phyloP scores from a whole-genome alignment of 2,113 vertebrate genomes.

The Hirundichthys speculiger region DNA sequence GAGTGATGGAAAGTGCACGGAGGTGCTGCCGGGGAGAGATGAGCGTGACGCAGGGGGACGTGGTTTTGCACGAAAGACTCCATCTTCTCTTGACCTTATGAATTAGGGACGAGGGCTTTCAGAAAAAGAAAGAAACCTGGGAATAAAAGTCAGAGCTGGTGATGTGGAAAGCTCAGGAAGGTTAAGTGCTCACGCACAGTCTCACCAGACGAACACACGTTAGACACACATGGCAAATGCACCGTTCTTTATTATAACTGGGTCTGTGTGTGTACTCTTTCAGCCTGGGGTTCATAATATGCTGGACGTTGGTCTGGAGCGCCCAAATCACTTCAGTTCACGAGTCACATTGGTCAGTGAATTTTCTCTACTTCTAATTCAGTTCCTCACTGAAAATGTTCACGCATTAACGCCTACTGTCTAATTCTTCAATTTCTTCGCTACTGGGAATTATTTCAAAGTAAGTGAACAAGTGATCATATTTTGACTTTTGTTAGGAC shows the following conservation, averaged over 20 bases:
- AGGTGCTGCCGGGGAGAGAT: not conserved
- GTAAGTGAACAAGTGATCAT: constrained; percentile 41
- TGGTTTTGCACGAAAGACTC: constrained; percentile 32
- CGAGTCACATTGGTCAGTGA: constrained; percentile 83
- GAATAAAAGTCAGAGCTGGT: constrained; percentile 62
- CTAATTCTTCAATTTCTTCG: constrained; percentile 12
- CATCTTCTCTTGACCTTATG: constrained; percentile 49
- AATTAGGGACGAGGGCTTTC: constrained; percentile 64
- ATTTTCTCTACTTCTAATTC: constrained; percentile 2
- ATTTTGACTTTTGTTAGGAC: not conserved
- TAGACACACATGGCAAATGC: constrained; percentile 10
- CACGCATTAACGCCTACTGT: not conserved
- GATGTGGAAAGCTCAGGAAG: constrained; percentile 59
- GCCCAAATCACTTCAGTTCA: constrained; percentile 71
- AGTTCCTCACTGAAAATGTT: not conserved
- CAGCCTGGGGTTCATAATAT: constrained; percentile 84
- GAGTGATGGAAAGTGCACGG: not conserved
- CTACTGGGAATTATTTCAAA: constrained; percentile 45
- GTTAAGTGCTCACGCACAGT: constrained; percentile 56
- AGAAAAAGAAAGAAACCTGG: constrained; percentile 65
- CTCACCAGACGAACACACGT: constrained; percentile 7
- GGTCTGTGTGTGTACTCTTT: constrained; percentile 29
- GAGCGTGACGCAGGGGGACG: constrained; percentile 19
- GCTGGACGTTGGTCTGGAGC: constrained; percentile 86
- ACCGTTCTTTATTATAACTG: constrained; percentile 2